A percentile compares a stretch with the other conserved stretches of the same genome.
phyloP scores from a whole-genome alignment of 2,888 invertebrate species.

The Cordylochernes scorpioides region DNA sequence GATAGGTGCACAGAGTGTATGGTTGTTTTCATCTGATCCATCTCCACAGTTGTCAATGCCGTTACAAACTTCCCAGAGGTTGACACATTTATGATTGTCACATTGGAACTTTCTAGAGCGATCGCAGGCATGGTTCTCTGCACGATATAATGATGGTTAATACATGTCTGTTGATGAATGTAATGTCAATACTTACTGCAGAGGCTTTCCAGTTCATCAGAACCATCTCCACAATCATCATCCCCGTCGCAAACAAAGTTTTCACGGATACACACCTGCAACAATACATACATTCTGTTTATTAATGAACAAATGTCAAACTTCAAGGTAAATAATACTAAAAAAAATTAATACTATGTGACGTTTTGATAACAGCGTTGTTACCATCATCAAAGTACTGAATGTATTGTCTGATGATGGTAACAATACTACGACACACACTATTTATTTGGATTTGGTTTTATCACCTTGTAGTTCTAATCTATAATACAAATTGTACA shows the following conservation, averaged over 20 bases:
- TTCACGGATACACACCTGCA: conserved; percentile 47
- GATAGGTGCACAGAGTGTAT: conserved; percentile 54
- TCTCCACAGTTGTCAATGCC: conserved; percentile 77
- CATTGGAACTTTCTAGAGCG: conserved; percentile 62
- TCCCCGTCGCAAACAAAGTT: conserved; percentile 67
- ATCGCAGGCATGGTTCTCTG: conserved; percentile 31
- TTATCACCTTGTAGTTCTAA: too few relatives aligned
- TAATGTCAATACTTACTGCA: conserved; percentile 29
- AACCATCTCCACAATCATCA: conserved; percentile 73
- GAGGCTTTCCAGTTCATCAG: conserved; percentile 52
- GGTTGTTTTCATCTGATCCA: conserved; percentile 80
- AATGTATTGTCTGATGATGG: too few relatives aligned
- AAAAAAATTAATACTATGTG: too few relatives aligned
- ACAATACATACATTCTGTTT: too few relatives aligned
- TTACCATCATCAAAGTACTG: too few relatives aligned
- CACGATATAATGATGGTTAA: not conserved
- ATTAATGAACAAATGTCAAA: too few relatives aligned
- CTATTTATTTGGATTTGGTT: too few relatives aligned
- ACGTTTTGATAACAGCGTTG: too few relatives aligned
- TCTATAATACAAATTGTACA: too few relatives aligned
- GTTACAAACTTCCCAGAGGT: conserved; percentile 36
- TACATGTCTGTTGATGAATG: not conserved
- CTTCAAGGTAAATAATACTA: too few relatives aligned
- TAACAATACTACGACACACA: too few relatives aligned
- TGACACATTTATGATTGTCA: conserved; percentile 38